Conservation (phyloP, 2,797 vertebrate genomes). For the Tokudaia tokunoshimensis region DNA sequence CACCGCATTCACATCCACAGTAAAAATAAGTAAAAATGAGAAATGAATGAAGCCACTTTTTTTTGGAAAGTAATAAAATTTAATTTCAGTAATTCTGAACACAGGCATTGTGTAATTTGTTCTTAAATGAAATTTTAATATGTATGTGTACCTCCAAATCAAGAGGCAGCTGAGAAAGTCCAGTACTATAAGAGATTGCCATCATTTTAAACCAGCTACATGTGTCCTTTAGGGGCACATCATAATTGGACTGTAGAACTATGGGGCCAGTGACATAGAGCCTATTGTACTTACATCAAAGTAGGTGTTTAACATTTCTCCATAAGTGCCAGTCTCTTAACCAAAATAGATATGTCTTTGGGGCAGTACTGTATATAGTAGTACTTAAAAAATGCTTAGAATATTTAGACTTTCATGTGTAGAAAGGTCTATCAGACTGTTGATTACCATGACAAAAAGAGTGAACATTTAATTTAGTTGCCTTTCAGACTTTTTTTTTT, state of each 20-base stretch:
- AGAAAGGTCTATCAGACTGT: neutral
- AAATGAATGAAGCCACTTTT: neutral
- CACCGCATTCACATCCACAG: too few species aligned
- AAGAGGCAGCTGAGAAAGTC: slow-evolving; percentile 43
- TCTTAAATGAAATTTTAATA: slow-evolving; percentile 10
- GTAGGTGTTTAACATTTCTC: neutral
- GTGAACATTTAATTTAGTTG: neutral
- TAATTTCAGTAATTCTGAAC: slow-evolving; percentile 13
- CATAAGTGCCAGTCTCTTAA: neutral
- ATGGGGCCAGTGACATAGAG: neutral
- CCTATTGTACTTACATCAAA: neutral
- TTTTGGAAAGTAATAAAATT: neutral
- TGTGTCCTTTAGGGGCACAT: neutral
- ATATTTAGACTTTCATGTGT: neutral
- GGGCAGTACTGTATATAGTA: neutral
- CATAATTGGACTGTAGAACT: neutral
- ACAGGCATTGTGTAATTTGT: neutral
- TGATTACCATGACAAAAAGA: neutral
- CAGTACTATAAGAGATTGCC: neutral
- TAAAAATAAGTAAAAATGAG: neutral
- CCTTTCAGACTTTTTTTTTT: neutral
- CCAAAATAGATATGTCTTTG: neutral
- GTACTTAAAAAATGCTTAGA: neutral
- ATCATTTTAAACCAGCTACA: neutral
- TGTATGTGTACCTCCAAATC: neutral